Evolutionary conservation across 2,113 vertebrate genomes (phyloP).

Genomic region (Cettia cetti): DNA sequence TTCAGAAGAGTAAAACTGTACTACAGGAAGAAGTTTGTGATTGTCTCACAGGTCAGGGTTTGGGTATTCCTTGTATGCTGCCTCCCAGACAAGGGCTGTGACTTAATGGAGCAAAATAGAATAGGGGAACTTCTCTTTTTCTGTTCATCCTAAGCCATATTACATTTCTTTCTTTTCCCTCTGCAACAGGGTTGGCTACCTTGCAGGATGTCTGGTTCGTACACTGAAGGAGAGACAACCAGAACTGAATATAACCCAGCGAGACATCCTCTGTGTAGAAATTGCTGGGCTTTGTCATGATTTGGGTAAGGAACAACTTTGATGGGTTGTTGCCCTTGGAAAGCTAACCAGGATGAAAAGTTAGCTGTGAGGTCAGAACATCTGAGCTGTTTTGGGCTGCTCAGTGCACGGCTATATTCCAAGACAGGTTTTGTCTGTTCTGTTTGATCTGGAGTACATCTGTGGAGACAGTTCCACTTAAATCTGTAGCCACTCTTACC

Average conservation of each 20-base stretch:
- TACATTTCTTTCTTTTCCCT: background rate
- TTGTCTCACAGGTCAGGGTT: background rate
- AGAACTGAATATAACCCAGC: slow-evolving; percentile 80
- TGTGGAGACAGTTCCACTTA: background rate
- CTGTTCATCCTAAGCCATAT: background rate
- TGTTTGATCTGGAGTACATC: background rate
- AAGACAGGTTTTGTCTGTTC: background rate
- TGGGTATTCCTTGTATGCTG: background rate
- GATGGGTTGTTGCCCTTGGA: background rate
- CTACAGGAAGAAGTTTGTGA: background rate
- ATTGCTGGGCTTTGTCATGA: slow-evolving; percentile 97
- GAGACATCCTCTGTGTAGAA: slow-evolving; percentile 91
- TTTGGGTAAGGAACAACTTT: slow-evolving; percentile 76
- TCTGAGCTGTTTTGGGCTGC: background rate
- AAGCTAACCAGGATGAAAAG: background rate
- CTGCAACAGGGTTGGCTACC: slow-evolving; percentile 80
- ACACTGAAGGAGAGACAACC: slow-evolving; percentile 81
- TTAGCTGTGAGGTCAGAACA: background rate
- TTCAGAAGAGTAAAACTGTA: background rate
- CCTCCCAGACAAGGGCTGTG: background rate
- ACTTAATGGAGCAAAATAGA: background rate
- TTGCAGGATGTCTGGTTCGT: slow-evolving; percentile 84
- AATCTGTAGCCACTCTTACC: background rate
- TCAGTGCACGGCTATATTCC: background rate
- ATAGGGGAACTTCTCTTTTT: background rate